These are phyloP conservation scores for Etheostoma perlongum DNA, from an alignment of 2,797 vertebrate species.

Conservation along the genomic window DNA sequence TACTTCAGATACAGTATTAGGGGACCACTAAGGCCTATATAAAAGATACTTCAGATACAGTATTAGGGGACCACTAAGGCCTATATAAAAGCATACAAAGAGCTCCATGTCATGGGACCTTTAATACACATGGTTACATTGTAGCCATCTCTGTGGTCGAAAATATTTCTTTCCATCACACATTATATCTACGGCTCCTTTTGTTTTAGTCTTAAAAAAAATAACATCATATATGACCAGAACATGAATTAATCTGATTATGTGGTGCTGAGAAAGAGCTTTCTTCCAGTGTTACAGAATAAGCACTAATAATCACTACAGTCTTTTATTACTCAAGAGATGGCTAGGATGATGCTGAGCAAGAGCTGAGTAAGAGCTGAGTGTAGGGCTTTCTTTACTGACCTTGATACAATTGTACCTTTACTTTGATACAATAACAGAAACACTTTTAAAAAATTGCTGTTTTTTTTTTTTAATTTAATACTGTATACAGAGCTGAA, in stretches of 20 bases:
- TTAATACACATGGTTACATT: not conserved
- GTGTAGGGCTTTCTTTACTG: conserved; percentile 11
- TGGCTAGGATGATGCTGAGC: conserved; percentile 17
- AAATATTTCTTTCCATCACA: not conserved
- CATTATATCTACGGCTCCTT: not conserved
- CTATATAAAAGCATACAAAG: too few relatives aligned
- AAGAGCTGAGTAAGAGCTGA: conserved; percentile 26
- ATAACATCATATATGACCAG: not conserved
- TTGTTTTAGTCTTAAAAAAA: not conserved
- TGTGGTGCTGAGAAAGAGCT: conserved; percentile 9
- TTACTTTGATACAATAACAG: conserved; percentile 7
- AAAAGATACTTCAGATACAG: too few relatives aligned
- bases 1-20: too few relatives aligned
- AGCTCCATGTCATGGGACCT: too few relatives aligned
- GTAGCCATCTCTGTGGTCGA: not conserved
- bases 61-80: too few relatives aligned
- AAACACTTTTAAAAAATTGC: conserved; percentile 1
- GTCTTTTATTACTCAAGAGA: conserved; percentile 23
- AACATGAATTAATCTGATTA: conserved; percentile 14
- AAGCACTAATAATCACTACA: conserved; percentile 8
- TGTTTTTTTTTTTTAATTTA: too few relatives aligned
- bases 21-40: too few relatives aligned
- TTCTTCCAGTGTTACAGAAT: conserved; percentile 22
- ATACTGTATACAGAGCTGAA: not conserved
- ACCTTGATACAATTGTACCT: conserved; percentile 30